Evolutionary conservation across 2,888 invertebrate species (phyloP), one percentile per base, ranked within the genome.

Genomic region (Drosophila yooni): DNA sequence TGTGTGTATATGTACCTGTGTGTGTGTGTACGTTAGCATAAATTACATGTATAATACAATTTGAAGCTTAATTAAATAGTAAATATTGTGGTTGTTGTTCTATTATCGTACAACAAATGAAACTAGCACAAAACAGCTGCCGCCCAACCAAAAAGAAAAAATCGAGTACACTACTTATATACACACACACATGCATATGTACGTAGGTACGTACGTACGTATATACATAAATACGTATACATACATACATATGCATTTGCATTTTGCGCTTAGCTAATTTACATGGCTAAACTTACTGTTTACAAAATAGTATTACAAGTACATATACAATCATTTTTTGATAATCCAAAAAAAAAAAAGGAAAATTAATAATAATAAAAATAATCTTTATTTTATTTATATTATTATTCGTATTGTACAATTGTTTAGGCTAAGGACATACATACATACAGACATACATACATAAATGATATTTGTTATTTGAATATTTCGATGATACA

Each of bases 31-130:
- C 62, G 27, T 75, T 81, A 83, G 75, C 69, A 82, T 85, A 76
- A 80, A 87, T 87, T 85, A 85, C 89, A 85, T 82, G 58, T 89
- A 85, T 85, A 85, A 84, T 84, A 88, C 84, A 84, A 33, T 60
- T 62, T 72, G 76, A 67, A 59, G 40, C 46, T 40, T 82, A 79
- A 40, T 61, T 64, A 64, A 48, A 58, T 80, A 68, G 65, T 71
- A 48, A 61, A 61, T 74, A 38, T 70, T 79, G 60, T 73, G 18
- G 33, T 58, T 70, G 31, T 61, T 60, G 40, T 54, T 27, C 48
- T 59, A 52, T 62, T 33, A 50, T 53, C 25, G 34, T 11, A n/a
- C 59, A 50, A 59, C 31, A 38, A 58, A 36, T 36, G 13, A 57
- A 36, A 48, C 48, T 31, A 36, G 18, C 29, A 48, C 36, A 75